Percentiles rank a stretch among this genome's conserved stretches.
phyloP scores from a whole-genome alignment of 2,113 vertebrate genomes.

The Ceratotherium simum region DNA sequence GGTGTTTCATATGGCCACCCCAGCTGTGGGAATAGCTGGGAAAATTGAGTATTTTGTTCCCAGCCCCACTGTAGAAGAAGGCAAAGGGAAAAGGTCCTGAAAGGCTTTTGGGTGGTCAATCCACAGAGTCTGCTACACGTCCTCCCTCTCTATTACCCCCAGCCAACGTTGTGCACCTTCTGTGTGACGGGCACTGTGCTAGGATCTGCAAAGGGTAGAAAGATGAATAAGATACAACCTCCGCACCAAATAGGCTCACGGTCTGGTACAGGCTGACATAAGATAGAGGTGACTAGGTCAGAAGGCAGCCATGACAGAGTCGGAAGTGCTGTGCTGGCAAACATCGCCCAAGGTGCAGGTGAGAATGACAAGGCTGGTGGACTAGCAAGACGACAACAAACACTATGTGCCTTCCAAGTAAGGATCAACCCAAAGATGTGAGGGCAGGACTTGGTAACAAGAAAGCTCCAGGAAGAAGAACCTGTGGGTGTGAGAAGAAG shows the following conservation, averaged over 20 bases:
- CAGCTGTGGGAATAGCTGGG: background rate
- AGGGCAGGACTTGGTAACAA: background rate
- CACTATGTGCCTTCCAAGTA: background rate
- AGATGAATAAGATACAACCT: rapidly evolving
- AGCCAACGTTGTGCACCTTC: background rate
- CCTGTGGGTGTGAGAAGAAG: background rate
- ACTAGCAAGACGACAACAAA: background rate
- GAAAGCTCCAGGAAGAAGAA: background rate
- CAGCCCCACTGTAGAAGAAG: background rate
- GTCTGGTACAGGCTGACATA: background rate
- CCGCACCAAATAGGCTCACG: rapidly evolving
- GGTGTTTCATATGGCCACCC: background rate
- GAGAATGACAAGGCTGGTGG: background rate
- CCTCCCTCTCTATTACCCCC: background rate
- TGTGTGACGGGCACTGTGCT: background rate
- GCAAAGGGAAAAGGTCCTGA: background rate
- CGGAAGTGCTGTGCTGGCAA: background rate
- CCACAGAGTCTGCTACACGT: background rate
- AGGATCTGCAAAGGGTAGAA: background rate
- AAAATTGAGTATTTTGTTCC: background rate
- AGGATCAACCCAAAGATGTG: background rate
- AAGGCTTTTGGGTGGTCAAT: background rate
- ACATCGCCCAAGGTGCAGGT: background rate
- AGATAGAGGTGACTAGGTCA: background rate
- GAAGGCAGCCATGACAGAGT: background rate